A percentile compares a stretch with the other conserved stretches of the same genome.
These are phyloP conservation scores for Eurytoma californica DNA, from an alignment of 2,888 invertebrate genomes.

Conservation along the genomic window DNA sequence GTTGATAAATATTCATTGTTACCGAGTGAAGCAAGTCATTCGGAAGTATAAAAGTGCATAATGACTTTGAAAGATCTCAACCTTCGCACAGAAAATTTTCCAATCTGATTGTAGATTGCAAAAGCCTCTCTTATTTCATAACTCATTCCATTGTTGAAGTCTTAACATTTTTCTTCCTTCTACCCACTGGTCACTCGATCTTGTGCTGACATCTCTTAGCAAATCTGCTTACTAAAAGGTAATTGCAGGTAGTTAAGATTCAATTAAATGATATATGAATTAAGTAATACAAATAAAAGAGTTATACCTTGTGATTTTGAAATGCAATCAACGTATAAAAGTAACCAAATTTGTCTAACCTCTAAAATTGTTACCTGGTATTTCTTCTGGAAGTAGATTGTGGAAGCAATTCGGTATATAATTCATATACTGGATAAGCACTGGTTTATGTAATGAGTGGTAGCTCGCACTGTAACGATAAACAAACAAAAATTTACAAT, in stretches of 20 bases:
- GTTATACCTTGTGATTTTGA: too few relatives aligned
- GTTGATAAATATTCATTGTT: background rate
- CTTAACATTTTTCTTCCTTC: background rate
- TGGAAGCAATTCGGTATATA: too few relatives aligned
- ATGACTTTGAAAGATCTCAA: background rate
- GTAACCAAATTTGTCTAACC: too few relatives aligned
- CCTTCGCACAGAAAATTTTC: conserved; percentile 24
- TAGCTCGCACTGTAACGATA: too few relatives aligned
- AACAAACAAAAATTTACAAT: too few relatives aligned
- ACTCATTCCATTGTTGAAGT: conserved; percentile 19
- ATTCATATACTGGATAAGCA: too few relatives aligned
- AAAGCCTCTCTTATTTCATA: conserved; percentile 23
- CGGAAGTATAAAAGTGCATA: background rate
- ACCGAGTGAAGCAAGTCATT: conserved; percentile 7
- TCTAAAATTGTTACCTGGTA: too few relatives aligned
- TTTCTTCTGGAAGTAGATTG: too few relatives aligned
- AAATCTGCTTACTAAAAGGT: background rate
- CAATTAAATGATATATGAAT: too few relatives aligned
- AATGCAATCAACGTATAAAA: too few relatives aligned
- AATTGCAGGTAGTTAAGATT: background rate
- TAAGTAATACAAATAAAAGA: too few relatives aligned
- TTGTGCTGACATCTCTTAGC: conserved; percentile 24
- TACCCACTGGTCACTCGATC: background rate
- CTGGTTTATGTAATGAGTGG: too few relatives aligned
- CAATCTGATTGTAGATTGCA: conserved; percentile 18